Evolutionary conservation across 2,888 invertebrate genomes (phyloP).

Genomic region (Ditylenchus weischeri): DNA sequence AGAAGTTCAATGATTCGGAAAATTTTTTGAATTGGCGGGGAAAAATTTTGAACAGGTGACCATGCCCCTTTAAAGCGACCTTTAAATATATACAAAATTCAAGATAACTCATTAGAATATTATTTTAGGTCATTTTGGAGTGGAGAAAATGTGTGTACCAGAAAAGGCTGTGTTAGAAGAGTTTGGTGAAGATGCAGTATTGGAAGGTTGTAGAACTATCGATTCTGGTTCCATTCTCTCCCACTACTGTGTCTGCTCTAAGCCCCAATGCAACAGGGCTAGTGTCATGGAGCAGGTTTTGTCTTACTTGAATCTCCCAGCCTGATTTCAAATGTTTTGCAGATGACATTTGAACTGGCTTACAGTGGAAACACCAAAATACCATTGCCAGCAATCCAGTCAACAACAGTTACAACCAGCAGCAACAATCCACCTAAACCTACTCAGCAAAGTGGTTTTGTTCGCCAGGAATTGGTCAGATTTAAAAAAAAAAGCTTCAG

Average conservation of each 20-base stretch:
- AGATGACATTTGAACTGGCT: too few species aligned
- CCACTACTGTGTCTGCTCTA: conserved; percentile 46
- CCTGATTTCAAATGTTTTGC: too few species aligned
- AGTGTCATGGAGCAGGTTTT: conserved; percentile 23
- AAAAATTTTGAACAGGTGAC: too few species aligned
- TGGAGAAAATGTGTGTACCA: conserved; percentile 53
- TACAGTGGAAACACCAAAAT: not conserved
- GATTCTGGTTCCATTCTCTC: conserved; percentile 9
- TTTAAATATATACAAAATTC: not conserved
- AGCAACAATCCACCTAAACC: not conserved
- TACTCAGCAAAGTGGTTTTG: not conserved
- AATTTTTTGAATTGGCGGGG: too few species aligned
- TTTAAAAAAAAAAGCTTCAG: not conserved
- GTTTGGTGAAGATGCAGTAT: conserved; percentile 39
- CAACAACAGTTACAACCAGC: not conserved
- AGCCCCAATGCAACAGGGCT: conserved; percentile 41
- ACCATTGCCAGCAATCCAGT: not conserved
- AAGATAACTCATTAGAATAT: not conserved
- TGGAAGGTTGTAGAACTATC: conserved; percentile 37
- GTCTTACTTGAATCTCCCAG: too few species aligned
- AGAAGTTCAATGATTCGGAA: too few species aligned
- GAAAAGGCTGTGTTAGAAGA: conserved; percentile 42
- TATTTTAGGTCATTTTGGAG: conserved; percentile 27
- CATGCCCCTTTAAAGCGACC: not conserved
- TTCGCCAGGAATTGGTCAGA: not conserved